Conservation (phyloP, 2,113 vertebrate genomes). For the Carassius auratus region DNA sequence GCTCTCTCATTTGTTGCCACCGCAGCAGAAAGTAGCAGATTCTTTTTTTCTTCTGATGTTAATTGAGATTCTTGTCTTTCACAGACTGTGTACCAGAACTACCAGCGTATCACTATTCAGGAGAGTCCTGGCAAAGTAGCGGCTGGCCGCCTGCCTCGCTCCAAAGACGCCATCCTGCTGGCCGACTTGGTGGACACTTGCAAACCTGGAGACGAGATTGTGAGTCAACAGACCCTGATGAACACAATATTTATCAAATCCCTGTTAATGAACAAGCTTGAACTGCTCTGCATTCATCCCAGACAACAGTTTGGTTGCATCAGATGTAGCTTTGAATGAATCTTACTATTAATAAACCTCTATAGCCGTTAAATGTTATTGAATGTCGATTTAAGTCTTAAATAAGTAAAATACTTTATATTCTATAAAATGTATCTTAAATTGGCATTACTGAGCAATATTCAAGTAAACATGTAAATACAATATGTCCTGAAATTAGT, state of each 20-base stretch:
- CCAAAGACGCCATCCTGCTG: slow-evolving; percentile 94
- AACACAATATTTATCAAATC: not conserved
- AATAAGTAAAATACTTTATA: not conserved
- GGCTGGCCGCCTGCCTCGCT: slow-evolving; percentile 91
- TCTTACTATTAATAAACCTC: not conserved
- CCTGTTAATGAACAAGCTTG: not conserved
- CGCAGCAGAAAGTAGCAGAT: not conserved
- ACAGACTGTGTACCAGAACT: slow-evolving; percentile 97
- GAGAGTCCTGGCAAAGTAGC: slow-evolving; percentile 96
- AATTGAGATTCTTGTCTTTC: not conserved
- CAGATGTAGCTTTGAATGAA: not conserved
- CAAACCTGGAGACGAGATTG: slow-evolving; percentile 96
- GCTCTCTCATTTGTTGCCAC: not conserved
- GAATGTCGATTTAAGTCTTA: not conserved
- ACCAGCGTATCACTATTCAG: slow-evolving; percentile 96
- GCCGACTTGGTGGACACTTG: slow-evolving; percentile 94
- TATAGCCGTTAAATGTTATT: not conserved
- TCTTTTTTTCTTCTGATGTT: not conserved
- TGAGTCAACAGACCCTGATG: slow-evolving; percentile 69
- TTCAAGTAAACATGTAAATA: not conserved
- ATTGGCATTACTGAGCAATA: no score
- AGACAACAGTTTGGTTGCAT: no score
- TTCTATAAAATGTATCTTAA: not conserved
- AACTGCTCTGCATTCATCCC: not conserved
- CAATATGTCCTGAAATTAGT: no score